Percentiles rank a stretch among this genome's conserved stretches.
These are phyloP conservation scores for Ochotona curzoniae DNA, from an alignment of 2,113 vertebrate species.

Conservation along the genomic window DNA sequence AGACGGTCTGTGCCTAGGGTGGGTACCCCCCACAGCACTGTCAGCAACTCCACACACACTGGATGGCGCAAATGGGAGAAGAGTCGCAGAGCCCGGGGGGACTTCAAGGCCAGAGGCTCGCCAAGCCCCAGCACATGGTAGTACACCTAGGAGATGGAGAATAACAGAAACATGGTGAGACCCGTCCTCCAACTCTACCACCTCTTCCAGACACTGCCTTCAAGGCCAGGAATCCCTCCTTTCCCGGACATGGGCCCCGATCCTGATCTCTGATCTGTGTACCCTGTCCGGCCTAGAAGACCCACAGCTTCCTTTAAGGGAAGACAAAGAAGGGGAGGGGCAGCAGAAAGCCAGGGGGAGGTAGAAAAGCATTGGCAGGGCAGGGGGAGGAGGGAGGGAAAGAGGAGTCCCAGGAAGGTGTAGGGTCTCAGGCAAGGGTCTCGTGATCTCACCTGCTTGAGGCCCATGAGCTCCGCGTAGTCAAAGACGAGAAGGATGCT, in stretches of 20 bases:
- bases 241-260: not conserved
- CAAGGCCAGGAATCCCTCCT: not conserved
- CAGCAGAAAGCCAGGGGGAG: not conserved
- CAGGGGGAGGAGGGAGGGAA: not conserved
- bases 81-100: constrained; percentile 87
- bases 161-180: not conserved
- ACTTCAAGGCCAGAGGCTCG: constrained; percentile 90
- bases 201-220: not conserved
- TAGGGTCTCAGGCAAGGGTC: not conserved
- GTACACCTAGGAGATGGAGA: constrained; percentile 88
- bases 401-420: not conserved
- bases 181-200: not conserved
- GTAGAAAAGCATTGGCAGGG: too few species aligned
- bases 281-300: not conserved
- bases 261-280: not conserved
- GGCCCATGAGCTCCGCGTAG: constrained; percentile 92
- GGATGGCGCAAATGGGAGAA: constrained; percentile 93
- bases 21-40: constrained; percentile 93
- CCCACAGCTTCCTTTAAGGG: not conserved
- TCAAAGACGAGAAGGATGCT: constrained; percentile 94
- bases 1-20: constrained; percentile 90
- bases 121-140: constrained; percentile 91
- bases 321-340: too few species aligned
- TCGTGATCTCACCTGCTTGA: constrained; percentile 90
- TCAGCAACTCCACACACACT: constrained; percentile 91